These are phyloP conservation scores for Rhegmatorhina hoffmannsi DNA, from an alignment of 2,113 vertebrate genomes.

Conservation along the genomic window DNA sequence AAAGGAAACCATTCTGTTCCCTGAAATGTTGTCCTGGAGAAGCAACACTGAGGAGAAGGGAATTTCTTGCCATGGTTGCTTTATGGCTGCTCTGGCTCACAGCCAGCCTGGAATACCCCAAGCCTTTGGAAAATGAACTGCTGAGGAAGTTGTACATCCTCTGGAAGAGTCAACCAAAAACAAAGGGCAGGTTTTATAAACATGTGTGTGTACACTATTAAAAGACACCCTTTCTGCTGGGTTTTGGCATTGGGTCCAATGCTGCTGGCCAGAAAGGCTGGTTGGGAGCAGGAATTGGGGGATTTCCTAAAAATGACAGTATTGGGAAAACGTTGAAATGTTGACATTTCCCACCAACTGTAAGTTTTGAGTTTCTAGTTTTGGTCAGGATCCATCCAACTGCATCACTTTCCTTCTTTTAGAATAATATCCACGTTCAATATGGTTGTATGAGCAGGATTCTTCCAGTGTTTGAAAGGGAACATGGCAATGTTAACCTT, in stretches of 20 bases:
- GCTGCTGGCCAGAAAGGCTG: neutral
- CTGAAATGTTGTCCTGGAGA: neutral
- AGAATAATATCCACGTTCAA: neutral
- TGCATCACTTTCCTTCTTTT: neutral
- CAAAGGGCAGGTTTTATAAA: neutral
- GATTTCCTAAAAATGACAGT: slow-evolving; percentile 46
- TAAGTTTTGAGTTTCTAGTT: neutral
- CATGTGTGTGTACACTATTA: neutral
- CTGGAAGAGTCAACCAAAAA: neutral
- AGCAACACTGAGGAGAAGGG: neutral
- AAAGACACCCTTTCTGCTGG: neutral
- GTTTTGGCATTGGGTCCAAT: neutral
- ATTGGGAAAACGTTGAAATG: slow-evolving; percentile 26
- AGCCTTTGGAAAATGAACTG: neutral
- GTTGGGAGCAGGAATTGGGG: slow-evolving; percentile 5
- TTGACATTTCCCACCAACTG: slow-evolving; percentile 37
- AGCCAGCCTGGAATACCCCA: neutral
- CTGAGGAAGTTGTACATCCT: neutral
- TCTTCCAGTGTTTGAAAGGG: neutral
- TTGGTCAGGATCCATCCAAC: neutral
- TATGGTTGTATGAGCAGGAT: neutral
- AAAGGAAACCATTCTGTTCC: neutral
- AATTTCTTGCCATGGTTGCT: neutral
- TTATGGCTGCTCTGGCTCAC: neutral
- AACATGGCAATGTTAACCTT: neutral